Evolutionary conservation across 2,888 invertebrate genomes (phyloP), one percentile per base, ranked within the genome.

Genomic region (Caenorhabditis sp.): DNA sequence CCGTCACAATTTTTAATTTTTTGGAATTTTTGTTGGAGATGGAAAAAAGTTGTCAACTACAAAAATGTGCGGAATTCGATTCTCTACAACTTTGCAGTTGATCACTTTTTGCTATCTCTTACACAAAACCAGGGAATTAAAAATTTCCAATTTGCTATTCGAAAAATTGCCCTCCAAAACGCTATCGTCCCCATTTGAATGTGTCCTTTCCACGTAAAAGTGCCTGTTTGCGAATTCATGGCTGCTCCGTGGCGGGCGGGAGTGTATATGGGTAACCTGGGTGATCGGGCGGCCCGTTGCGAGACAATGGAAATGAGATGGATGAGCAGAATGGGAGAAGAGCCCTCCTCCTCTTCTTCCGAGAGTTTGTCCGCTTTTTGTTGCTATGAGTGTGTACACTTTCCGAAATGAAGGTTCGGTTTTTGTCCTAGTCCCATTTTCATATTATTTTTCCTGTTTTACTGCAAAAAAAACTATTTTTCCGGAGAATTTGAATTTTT

Each of bases 211-310:
- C 9, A 13, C 40, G 40, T 40, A 40, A 40, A 40, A 40, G 40
- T 2, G 40, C 40, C 40, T 40, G 47, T 20, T 47, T 47, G 5
- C 47, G 18, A 47, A 32, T 56, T 56, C 32, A 13, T n/a, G n/a
- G 56, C 18, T n/a, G 15, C 56, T n/a, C n/a, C 15, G 60, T 50
- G 58, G n/a, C n/a, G n/a, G n/a, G 32, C 32, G 32, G 32, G 32
- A 32, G 32, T 32, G 32, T 32, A n/a, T n/a, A 32, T 60, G 60
- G 76, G 76, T 76, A 76, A 76, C 76, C 76, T 67, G 67, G 76
- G 76, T 76, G 76, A 76, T 76, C 32, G 15, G 1, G 37, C 40
- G 20, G 28, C 37, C 11, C 37, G 40, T 20, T 35, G 35, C 22
- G 40, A 20, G 26, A 61, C 44, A 61, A 61, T 61, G 47, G 44